Base-by-base conservation (phyloP, 2,113 vertebrate genomes). In the Tachycineta bicolor region DNA sequence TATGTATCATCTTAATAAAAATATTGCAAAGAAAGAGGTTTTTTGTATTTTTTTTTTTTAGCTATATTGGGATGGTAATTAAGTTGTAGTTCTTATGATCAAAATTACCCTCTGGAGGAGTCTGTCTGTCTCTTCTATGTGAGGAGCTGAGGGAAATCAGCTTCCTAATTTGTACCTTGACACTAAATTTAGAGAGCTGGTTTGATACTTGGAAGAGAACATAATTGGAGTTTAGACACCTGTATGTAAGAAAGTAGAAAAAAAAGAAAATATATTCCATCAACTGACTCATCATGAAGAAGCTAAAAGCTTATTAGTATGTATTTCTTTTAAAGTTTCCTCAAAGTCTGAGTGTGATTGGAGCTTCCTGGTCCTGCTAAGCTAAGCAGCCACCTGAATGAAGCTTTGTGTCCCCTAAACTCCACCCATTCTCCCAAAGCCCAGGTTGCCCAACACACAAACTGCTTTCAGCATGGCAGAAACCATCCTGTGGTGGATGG, bases 1-100 rank as follows among this genome's bases (percentile, higher is more conserved):
- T 96, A 9, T 70, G 58, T 84, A 90, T 46, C 73, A 70, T 87
- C 59, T 80, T 90, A 97, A 97, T 98, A 97, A 98, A 98, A 47
- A 76, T 49, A 75, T 60, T 47, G 20, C 14, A 75, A 93, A 94
- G 58, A 67, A 43, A 24, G 80, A 59, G 15, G 8, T 21, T 39
- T 34, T 71, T 20, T 83, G 80, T 28, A 15, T n/a, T 12, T 68
- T 70, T 77, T 73, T 37, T 89, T 80, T 81, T 83, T 47, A 70
- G 3, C n/a, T 88, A 3, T 75, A 23, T 59, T 70, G 46, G 24
- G 39, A 7, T 77, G 28, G 34, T 70, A 50, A 75, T 84, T 87
- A 76, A 56, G 60, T 82, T 81, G n/a, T 43, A 50, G 24, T 75
- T 87, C 46, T 80, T 80, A 31, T 0, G 11, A 70, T 90, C 31